Conservation (phyloP, 35 echinoderm and acorn worm genomes). For the Heliocidaris erythrogramma region DNA sequence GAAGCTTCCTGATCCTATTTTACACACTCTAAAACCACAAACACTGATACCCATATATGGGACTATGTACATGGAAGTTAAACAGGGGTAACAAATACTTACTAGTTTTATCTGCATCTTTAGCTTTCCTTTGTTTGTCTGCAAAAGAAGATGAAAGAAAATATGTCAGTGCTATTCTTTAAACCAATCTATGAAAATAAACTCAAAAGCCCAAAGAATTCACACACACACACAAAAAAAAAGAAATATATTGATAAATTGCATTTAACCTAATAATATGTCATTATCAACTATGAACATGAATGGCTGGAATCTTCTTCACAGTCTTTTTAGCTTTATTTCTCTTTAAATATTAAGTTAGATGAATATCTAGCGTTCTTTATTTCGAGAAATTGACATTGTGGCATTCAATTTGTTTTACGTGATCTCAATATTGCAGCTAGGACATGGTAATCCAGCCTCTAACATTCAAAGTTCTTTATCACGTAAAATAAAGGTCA, state of each 20-base stretch:
- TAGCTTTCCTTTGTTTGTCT: conserved; percentile 10
- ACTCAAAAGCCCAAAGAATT: too few relatives aligned
- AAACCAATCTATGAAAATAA: too few relatives aligned
- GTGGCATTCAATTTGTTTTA: too few relatives aligned
- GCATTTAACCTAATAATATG: too few relatives aligned
- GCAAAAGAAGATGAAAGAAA: background rate
- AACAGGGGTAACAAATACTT: background rate
- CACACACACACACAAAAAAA: too few relatives aligned
- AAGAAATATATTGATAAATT: too few relatives aligned
- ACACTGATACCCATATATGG: background rate
- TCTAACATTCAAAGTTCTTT: background rate
- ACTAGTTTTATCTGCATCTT: conserved; percentile 24
- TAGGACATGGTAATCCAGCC: background rate
- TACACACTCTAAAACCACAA: background rate
- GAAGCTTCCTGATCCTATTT: background rate
- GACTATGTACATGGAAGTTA: background rate
- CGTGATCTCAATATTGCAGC: background rate
- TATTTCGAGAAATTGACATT: too few relatives aligned
- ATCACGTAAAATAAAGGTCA: background rate
- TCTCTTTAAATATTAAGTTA: too few relatives aligned
- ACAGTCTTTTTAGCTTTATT: too few relatives aligned
- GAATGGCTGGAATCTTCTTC: too few relatives aligned
- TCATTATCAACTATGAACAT: too few relatives aligned
- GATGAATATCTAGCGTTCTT: too few relatives aligned
- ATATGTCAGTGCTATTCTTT: background rate